Conservation (phyloP, 2,888 invertebrate genomes). For the Linhomoeus sp. region DNA sequence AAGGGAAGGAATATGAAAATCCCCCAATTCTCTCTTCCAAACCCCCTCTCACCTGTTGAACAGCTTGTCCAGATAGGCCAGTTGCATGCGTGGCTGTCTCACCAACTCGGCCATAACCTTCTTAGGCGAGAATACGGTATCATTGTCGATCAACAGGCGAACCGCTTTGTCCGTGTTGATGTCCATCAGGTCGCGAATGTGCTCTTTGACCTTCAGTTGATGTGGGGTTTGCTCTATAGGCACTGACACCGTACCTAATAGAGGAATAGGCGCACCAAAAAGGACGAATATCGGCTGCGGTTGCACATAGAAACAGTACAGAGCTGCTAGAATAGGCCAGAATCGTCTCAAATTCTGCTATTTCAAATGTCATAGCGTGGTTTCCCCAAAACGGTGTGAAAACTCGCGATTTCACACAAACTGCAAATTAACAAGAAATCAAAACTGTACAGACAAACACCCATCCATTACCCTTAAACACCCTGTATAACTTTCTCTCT, state of each 20-base stretch:
- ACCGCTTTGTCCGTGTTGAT: conserved; percentile 22
- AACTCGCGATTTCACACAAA: too few species aligned
- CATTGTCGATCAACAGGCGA: conserved; percentile 18
- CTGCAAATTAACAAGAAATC: too few species aligned
- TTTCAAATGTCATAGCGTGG: too few species aligned
- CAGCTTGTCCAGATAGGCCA: conserved; percentile 13
- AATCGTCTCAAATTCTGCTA: too few species aligned
- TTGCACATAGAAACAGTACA: too few species aligned
- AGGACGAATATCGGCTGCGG: too few species aligned
- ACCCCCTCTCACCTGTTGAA: conserved; percentile 15
- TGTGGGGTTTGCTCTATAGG: too few species aligned
- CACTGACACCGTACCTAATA: too few species aligned
- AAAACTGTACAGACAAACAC: too few species aligned
- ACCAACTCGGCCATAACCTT: conserved; percentile 20
- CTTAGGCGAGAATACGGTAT: conserved; percentile 15
- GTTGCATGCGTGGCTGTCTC: conserved; percentile 15
- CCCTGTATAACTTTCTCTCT: neutral
- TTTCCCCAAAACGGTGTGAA: too few species aligned
- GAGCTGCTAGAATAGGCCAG: too few species aligned
- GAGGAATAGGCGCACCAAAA: too few species aligned
- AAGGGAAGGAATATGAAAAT: neutral
- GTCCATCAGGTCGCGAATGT: conserved; percentile 21
- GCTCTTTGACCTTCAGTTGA: conserved; percentile 16
- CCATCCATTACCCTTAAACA: neutral
- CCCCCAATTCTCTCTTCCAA: neutral